Percentiles rank a stretch among this genome's conserved stretches.
Conservation (phyloP, 2,888 invertebrate genomes). For the Elysia crispata region DNA sequence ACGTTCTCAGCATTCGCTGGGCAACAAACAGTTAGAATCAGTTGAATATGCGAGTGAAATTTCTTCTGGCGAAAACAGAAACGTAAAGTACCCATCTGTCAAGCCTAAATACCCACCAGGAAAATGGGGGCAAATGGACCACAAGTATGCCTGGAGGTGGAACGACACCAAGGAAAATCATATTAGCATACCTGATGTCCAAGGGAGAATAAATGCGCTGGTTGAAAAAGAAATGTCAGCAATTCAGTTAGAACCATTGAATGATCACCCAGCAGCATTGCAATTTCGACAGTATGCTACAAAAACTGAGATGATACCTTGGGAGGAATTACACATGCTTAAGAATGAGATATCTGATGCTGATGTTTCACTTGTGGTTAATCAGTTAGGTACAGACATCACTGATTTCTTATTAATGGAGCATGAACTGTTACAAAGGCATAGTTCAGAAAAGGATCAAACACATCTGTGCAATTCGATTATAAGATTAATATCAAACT, state of each 20-base stretch:
- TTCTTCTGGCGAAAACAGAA: too few species aligned
- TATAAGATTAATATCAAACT: conserved; percentile 47
- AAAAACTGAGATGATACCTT: conserved; percentile 84
- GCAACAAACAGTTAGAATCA: too few species aligned
- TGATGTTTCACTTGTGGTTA: too few species aligned
- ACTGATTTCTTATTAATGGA: too few species aligned
- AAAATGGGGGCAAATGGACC: conserved; percentile 68
- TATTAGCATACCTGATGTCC: conserved; percentile 28
- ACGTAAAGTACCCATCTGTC: conserved; percentile 65
- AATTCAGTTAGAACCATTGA: conserved; percentile 33
- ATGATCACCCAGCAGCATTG: conserved; percentile 76
- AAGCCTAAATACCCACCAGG: conserved; percentile 72
- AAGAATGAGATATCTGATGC: conserved; percentile 42
- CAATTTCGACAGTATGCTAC: conserved; percentile 86
- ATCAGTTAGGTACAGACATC: too few species aligned
- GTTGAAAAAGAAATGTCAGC: conserved; percentile 32
- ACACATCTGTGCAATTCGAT: conserved; percentile 28
- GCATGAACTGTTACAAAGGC: too few species aligned
- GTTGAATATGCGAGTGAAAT: too few species aligned
- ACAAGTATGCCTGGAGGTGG: conserved; percentile 67
- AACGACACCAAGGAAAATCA: conserved; percentile 56
- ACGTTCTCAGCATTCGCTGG: too few species aligned
- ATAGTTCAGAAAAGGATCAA: too few species aligned
- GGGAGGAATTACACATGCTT: conserved; percentile 79
- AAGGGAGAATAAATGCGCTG: conserved; percentile 30